Evolutionary conservation across 2,888 invertebrate genomes (phyloP).

Genomic region (Smittia aterrima): DNA sequence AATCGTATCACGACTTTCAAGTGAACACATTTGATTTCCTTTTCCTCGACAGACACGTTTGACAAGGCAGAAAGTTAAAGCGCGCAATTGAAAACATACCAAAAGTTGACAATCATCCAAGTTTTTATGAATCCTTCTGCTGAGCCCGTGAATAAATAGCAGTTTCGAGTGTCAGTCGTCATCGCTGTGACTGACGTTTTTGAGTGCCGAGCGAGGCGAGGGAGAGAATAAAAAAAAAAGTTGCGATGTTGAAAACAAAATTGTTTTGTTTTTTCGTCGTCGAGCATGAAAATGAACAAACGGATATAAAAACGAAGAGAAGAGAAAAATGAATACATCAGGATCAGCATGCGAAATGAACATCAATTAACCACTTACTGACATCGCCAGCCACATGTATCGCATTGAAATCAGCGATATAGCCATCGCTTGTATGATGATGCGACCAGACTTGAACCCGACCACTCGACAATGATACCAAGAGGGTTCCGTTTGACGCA

Average conservation of each 20-base stretch:
- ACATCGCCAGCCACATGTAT: slow-evolving; percentile 64
- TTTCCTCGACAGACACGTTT: too few relatives aligned
- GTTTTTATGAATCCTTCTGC: slow-evolving; percentile 75
- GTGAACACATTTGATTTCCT: too few relatives aligned
- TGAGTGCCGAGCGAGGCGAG: neutral
- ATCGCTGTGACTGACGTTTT: slow-evolving; percentile 53
- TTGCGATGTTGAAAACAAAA: neutral
- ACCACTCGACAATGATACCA: slow-evolving; percentile 74
- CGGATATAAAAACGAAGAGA: slow-evolving; percentile 10
- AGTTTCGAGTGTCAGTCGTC: slow-evolving; percentile 67
- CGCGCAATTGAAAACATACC: slow-evolving; percentile 47
- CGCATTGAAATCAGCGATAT: slow-evolving; percentile 59
- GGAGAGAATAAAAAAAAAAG: neutral
- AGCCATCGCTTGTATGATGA: slow-evolving; percentile 68
- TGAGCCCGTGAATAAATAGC: slow-evolving; percentile 70
- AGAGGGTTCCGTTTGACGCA: slow-evolving; percentile 58
- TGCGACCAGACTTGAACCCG: slow-evolving; percentile 78
- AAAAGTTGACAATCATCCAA: slow-evolving; percentile 72
- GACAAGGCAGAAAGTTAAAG: neutral
- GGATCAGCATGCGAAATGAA: slow-evolving; percentile 28
- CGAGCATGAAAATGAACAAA: slow-evolving; percentile 1
- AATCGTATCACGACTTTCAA: too few relatives aligned
- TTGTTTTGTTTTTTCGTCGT: slow-evolving; percentile 1
- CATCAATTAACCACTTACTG: slow-evolving; percentile 41
- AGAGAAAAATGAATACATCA: slow-evolving; percentile 8